phyloP scores from a whole-genome alignment of 1,140 invertebrate genomes.

The Scaptodrosophila lebanonensis region DNA sequence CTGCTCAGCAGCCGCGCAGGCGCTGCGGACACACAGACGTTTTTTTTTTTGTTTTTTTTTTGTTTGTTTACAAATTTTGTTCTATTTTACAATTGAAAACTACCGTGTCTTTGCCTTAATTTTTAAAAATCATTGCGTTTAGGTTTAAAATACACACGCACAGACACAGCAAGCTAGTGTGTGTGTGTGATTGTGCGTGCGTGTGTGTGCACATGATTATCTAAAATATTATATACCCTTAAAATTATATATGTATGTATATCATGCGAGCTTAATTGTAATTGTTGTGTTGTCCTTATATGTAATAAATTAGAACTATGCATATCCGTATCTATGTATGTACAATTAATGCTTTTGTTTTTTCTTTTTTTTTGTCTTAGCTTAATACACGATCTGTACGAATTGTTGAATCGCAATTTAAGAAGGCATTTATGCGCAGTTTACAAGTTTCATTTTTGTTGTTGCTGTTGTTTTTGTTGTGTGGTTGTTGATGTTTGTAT shows the following conservation, averaged over 20 bases:
- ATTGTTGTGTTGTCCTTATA: no score
- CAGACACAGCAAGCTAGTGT: no score
- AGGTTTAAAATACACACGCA: conserved; percentile 2
- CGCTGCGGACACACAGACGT: no score
- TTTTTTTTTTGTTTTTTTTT: conserved; percentile 45
- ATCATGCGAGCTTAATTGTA: conserved; percentile 2
- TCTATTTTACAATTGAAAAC: conserved; percentile 14
- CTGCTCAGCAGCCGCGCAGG: no score
- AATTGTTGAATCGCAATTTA: conserved; percentile 35
- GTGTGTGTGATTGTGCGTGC: neutral
- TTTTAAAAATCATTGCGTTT: conserved; percentile 33
- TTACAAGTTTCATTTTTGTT: conserved; percentile 12
- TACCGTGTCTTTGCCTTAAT: conserved; percentile 28
- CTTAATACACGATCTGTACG: conserved; percentile 58
- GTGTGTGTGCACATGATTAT: conserved; percentile 12
- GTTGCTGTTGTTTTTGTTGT: conserved; percentile 22
- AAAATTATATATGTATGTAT: conserved; percentile 18
- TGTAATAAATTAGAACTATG: conserved; percentile 1
- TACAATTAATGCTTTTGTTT: conserved; percentile 56
- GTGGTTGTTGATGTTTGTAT: conserved; percentile 17
- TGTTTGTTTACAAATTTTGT: conserved; percentile 45
- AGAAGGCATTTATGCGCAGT: conserved; percentile 49
- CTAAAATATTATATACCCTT: conserved; percentile 24
- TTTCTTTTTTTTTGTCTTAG: conserved; percentile 45
- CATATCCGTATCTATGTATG: conserved; percentile 23